A percentile compares a stretch with the other conserved stretches of the same genome.
phyloP scores from a whole-genome alignment of 1,140 invertebrate genomes.

The Achroia grisella region DNA sequence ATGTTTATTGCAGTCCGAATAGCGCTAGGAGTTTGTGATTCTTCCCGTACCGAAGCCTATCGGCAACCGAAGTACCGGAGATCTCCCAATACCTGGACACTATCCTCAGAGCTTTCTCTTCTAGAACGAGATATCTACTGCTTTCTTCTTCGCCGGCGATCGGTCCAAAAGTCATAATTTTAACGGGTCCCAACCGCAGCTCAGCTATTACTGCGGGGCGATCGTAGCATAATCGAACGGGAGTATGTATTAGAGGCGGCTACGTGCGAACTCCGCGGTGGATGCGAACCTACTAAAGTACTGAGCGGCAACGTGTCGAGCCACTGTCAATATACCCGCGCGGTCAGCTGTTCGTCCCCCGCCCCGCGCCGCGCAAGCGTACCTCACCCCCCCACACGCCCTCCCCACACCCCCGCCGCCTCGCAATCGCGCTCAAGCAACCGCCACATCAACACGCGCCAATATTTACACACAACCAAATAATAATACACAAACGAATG shows the following conservation, averaged over 20 bases:
- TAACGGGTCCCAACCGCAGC: constrained; percentile 49
- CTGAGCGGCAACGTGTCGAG: constrained; percentile 54
- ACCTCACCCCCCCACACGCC: constrained; percentile 25
- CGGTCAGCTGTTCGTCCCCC: constrained; percentile 67
- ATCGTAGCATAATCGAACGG: constrained; percentile 46
- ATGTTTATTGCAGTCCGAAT: constrained; percentile 47
- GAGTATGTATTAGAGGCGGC: constrained; percentile 25
- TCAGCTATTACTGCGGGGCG: constrained; percentile 46
- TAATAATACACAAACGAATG: too few species aligned
- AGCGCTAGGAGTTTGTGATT: constrained; percentile 34
- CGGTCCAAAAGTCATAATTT: constrained; percentile 72
- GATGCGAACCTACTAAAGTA: constrained; percentile 51
- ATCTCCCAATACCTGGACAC: constrained; percentile 65
- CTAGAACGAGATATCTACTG: constrained; percentile 50
- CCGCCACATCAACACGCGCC: constrained; percentile 16
- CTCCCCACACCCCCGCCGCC: constrained; percentile 26
- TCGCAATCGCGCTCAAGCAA: constrained; percentile 22
- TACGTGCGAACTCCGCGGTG: constrained; percentile 53
- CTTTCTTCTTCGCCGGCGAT: constrained; percentile 50
- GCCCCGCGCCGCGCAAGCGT: constrained; percentile 34
- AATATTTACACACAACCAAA: not conserved
- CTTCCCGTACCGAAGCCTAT: constrained; percentile 44
- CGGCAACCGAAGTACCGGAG: constrained; percentile 44
- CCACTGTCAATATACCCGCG: constrained; percentile 69
- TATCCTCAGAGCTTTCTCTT: constrained; percentile 56